Conservation (phyloP, 2,113 vertebrate species). For the Lipophrys pholis region DNA sequence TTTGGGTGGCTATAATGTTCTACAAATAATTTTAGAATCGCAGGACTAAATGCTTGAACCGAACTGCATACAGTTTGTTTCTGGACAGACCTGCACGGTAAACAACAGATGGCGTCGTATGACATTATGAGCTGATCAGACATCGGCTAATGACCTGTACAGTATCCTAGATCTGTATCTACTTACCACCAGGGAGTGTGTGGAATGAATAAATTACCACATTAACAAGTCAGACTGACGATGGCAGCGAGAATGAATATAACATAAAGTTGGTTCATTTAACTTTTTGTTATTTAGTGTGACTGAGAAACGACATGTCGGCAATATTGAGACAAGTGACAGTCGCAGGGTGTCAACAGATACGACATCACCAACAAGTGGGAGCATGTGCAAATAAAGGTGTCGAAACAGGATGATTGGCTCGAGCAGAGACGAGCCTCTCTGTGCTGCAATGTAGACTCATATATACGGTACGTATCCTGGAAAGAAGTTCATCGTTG, state of each 20-base stretch:
- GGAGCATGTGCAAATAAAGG: constrained; percentile 31
- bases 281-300: constrained; percentile 54
- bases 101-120: constrained; percentile 53
- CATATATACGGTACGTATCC: constrained; percentile 5
- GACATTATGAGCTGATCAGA: constrained; percentile 30
- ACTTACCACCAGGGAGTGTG: neutral
- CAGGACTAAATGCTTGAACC: constrained; percentile 14
- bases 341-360: constrained; percentile 52
- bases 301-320: constrained; percentile 54
- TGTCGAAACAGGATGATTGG: constrained; percentile 33
- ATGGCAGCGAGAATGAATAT: constrained; percentile 44
- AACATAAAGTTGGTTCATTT: constrained; percentile 50
- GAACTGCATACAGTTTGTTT: neutral
- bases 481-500: constrained; percentile 10
- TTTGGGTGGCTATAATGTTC: constrained; percentile 7
- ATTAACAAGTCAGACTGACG: constrained; percentile 47
- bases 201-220: constrained; percentile 36
- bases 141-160: constrained; percentile 28
- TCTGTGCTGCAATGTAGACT: constrained; percentile 4
- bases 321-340: constrained; percentile 56
- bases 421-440: constrained; percentile 2
- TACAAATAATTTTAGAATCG: constrained; percentile 14
- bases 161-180: neutral
- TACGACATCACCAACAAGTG: constrained; percentile 16
- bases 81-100: constrained; percentile 32